A percentile compares a stretch with the other conserved stretches of the same genome.
Evolutionary conservation across 2,797 vertebrate genomes (phyloP).

Genomic region (Amazonetta brasiliensis): DNA sequence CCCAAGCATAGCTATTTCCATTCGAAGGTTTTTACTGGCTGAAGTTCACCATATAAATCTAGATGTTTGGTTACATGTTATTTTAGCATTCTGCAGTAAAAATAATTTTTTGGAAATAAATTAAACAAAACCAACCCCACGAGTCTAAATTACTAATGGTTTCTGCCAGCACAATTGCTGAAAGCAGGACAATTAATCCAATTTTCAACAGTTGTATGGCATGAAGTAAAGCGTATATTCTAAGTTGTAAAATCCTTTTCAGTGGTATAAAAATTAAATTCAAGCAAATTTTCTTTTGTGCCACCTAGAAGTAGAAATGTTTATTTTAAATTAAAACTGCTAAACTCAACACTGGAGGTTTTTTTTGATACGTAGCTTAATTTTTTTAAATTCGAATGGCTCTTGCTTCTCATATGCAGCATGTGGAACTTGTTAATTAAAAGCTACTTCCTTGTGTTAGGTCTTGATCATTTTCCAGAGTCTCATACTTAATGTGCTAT

Average conservation of each 20-base stretch:
- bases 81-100: conserved; percentile 33
- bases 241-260: conserved; percentile 44
- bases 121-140: conserved; percentile 33
- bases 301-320: conserved; percentile 28
- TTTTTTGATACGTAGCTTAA: conserved; percentile 5
- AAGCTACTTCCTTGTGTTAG: conserved; percentile 59
- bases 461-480: conserved; percentile 38
- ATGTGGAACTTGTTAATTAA: conserved; percentile 71
- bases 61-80: conserved; percentile 22
- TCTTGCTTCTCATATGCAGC: conserved; percentile 31
- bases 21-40: conserved; percentile 28
- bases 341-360: conserved; percentile 38
- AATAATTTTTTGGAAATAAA: conserved; percentile 25
- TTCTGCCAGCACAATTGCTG: not conserved
- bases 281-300: conserved; percentile 52
- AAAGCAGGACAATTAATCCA: conserved; percentile 26
- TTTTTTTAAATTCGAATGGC: conserved; percentile 24
- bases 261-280: conserved; percentile 58
- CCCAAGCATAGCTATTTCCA: not conserved
- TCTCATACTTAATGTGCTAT: conserved; percentile 32
- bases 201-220: conserved; percentile 29
- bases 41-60: conserved; percentile 6
- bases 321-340: conserved; percentile 52
- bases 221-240: conserved; percentile 32
- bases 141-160: conserved; percentile 11